Percentiles rank a stretch among this genome's conserved stretches.
phyloP scores from a whole-genome alignment of 2,113 vertebrate species.

The Stictonetta naevosa region DNA sequence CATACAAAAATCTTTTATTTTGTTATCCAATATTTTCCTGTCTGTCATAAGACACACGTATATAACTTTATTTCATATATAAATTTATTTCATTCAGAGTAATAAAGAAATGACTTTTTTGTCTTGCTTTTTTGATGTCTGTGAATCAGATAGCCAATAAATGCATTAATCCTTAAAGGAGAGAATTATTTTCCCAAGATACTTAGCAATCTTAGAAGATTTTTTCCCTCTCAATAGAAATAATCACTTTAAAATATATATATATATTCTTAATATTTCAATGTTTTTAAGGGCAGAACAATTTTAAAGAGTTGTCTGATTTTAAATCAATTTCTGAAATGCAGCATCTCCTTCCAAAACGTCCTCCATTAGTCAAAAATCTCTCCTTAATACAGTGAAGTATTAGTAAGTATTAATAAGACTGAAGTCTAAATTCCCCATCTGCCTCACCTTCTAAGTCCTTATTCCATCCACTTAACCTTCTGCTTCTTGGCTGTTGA shows the following conservation, averaged over 20 bases:
- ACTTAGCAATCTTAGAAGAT: not conserved
- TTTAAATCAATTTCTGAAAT: not conserved
- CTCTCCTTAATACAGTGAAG: accelerated
- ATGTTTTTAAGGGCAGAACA: not conserved
- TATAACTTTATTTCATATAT: not conserved
- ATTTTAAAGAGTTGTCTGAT: accelerated
- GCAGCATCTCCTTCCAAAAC: not conserved
- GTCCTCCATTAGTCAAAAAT: not conserved
- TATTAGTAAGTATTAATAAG: no score
- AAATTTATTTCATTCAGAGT: not conserved
- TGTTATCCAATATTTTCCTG: not conserved
- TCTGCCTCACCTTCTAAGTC: no score
- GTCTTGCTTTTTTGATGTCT: not conserved
- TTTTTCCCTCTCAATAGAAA: not conserved
- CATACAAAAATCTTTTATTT: not conserved
- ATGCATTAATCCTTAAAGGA: not conserved
- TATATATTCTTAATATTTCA: no score
- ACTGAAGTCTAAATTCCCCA: not conserved
- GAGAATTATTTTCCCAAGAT: not conserved
- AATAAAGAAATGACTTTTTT: not conserved
- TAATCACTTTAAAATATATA: not conserved
- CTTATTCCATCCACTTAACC: not conserved
- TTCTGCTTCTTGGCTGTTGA: no score
- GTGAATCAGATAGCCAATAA: not conserved
- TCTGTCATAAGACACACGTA: not conserved